Evolutionary conservation across 2,888 invertebrate species (phyloP), one percentile per base, ranked within the genome.

Genomic region (Macaria liturata): DNA sequence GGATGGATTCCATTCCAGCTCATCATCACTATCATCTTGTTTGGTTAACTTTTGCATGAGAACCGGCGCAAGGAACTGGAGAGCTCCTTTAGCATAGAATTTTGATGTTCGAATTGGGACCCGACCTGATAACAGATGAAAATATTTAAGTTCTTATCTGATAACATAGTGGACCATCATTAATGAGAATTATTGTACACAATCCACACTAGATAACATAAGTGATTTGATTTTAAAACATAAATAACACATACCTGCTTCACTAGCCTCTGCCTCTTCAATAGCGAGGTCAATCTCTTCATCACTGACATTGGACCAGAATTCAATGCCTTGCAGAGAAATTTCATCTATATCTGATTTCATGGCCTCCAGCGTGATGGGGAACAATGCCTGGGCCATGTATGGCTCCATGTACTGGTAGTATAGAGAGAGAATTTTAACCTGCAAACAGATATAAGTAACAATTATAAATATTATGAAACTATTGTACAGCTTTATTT

Each of bases 251-350:
- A n/a, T 9, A 42, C 92, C 95, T 73, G 95, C 95, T 84, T 99
- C 99, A 43, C 94, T 94, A 8, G 99, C 99, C 90, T 99, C 99
- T 46, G 96, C 96, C 75, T 97, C 97, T 86, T 99, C 98, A 81
- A 98, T 96, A 1, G 97, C 95, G 67, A 99, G 92, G 88, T 99
- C 99, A 40, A 99, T 98, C 90, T 99, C 99, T 91, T 99, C 99
- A 88, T 99, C 99, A 78, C 99, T 98, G 0, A 99, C 99, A 75
- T 98, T 99, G 4, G 99, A 99, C 99, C 99, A 99, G 91, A 99
- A 99, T 87, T 99, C 99, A 82, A 99, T 99, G 68, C 99, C 99
- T 93, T 99, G 99, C 57, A 99, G 93, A 20, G 98, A 96, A 54
- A 99, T 96, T 71, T 99, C 98, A 89, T 99, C 98, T 67, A 97